phyloP scores from a whole-genome alignment of 2,888 invertebrate species.

The Papilio demoleus region DNA sequence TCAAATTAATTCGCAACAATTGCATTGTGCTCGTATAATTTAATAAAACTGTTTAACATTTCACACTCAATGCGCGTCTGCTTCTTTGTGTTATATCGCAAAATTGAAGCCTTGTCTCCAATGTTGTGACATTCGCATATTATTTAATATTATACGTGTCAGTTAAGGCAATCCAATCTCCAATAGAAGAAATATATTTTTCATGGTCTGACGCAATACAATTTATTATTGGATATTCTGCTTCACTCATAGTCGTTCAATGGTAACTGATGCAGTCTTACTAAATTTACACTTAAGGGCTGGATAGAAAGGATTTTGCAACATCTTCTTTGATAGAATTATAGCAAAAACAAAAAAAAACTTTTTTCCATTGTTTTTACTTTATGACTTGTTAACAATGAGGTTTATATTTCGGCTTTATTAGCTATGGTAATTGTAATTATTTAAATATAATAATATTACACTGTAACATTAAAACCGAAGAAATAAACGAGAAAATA shows the following conservation, averaged over 20 bases:
- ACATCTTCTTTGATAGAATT: too few species aligned
- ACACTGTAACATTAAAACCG: neutral
- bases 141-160: constrained; percentile 17
- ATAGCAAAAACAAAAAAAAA: too few species aligned
- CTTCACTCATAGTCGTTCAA: too few species aligned
- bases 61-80: constrained; percentile 24
- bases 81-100: constrained; percentile 21
- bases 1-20: constrained; percentile 37
- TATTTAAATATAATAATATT: neutral
- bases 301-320: too few species aligned
- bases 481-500: neutral
- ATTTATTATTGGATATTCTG: neutral
- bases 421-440: neutral
- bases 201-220: neutral
- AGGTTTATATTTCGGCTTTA: neutral
- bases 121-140: constrained; percentile 13
- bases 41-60: constrained; percentile 39
- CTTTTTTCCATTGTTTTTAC: too few species aligned
- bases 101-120: constrained; percentile 8
- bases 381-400: neutral
- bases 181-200: neutral
- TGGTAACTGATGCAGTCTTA: neutral
- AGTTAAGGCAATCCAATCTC: neutral
- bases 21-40: constrained; percentile 38
- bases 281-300: neutral